These are phyloP conservation scores for Kryphioiulus occultus DNA, from an alignment of 2,888 invertebrate genomes.

Conservation along the genomic window DNA sequence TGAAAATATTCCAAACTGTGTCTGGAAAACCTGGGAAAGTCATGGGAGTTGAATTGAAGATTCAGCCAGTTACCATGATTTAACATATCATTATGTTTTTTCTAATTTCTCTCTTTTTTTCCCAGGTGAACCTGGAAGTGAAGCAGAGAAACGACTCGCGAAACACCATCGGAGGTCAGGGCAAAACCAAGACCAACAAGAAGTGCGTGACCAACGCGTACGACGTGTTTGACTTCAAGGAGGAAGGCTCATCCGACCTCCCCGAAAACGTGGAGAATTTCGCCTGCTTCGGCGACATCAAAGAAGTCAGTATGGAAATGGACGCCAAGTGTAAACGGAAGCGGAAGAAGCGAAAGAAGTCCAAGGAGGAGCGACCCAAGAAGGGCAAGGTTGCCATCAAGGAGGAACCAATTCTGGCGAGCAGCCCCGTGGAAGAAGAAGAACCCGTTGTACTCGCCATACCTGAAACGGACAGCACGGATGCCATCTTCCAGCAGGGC, in stretches of 20 bases:
- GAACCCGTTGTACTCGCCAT: not conserved
- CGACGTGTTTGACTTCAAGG: slow-evolving; percentile 66
- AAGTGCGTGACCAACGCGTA: slow-evolving; percentile 68
- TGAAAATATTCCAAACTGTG: too few species aligned
- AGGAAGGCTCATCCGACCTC: slow-evolving; percentile 78
- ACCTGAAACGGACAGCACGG: not conserved
- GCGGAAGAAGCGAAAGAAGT: slow-evolving; percentile 73
- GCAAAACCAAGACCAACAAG: slow-evolving; percentile 46
- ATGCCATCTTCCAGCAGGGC: not conserved
- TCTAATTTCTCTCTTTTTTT: too few species aligned
- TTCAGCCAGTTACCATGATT: too few species aligned
- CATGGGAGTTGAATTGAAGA: too few species aligned
- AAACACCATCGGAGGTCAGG: slow-evolving; percentile 58
- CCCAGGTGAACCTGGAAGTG: not conserved
- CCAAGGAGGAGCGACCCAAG: slow-evolving; percentile 75
- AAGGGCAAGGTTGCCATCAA: slow-evolving; percentile 64
- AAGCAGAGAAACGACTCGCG: slow-evolving; percentile 59
- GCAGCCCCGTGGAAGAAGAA: not conserved
- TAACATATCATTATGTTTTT: too few species aligned
- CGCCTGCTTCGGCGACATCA: not conserved
- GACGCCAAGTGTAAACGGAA: slow-evolving; percentile 59
- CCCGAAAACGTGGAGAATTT: slow-evolving; percentile 21
- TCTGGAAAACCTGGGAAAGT: too few species aligned
- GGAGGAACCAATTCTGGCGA: not conserved
- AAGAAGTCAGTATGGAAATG: not conserved